phyloP scores from a whole-genome alignment of 1,140 invertebrate species.

The Drosophila pruinosa region DNA sequence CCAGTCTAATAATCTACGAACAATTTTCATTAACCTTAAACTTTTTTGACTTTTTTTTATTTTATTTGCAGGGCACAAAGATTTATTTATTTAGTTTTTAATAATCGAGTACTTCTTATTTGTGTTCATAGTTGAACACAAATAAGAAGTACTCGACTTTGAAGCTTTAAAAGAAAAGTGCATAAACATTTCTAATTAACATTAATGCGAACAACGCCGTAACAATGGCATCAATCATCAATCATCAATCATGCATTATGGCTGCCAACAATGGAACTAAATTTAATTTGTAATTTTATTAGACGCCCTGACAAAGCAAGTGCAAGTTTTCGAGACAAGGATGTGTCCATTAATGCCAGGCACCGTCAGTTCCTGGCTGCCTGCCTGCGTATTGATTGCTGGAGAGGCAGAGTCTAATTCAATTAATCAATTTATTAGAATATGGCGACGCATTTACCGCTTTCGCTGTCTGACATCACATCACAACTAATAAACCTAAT shows the following conservation, averaged over 20 bases:
- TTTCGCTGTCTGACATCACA: conserved; percentile 38
- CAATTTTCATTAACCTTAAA: no score
- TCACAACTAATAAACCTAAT: conserved; percentile 62
- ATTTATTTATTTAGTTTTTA: no score
- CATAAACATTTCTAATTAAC: conserved; percentile 28
- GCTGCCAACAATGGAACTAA: conserved; percentile 30
- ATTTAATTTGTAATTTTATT: conserved; percentile 74
- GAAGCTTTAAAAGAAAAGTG: no score
- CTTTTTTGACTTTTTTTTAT: no score
- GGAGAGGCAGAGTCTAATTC: conserved; percentile 47
- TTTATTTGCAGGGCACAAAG: no score
- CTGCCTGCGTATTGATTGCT: conserved; percentile 25
- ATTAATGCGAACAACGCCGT: neutral
- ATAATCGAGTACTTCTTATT: no score
- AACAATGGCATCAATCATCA: conserved; percentile 3
- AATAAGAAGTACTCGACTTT: no score
- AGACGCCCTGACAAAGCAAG: conserved; percentile 14
- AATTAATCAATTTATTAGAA: conserved; percentile 77
- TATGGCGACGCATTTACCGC: conserved; percentile 37
- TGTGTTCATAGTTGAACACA: no score
- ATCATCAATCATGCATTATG: conserved; percentile 70
- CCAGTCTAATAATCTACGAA: no score
- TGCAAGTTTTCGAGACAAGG: conserved; percentile 33
- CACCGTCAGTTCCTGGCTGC: neutral
- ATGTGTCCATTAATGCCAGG: conserved; percentile 44